Conservation (phyloP, 2,888 invertebrate species). For the Hemicrepidius hirtus region DNA sequence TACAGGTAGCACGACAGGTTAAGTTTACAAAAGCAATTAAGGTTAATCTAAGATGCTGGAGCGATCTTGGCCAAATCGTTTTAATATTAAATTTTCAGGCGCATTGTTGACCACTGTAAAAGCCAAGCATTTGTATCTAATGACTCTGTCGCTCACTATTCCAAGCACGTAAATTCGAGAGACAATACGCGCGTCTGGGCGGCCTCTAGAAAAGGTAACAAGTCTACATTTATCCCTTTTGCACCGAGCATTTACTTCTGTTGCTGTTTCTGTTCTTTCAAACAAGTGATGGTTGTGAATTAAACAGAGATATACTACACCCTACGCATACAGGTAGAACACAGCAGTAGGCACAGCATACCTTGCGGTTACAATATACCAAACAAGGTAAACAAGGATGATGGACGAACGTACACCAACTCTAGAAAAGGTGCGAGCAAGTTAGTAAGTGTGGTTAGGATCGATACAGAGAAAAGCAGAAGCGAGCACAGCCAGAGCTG, state of each 20-base stretch:
- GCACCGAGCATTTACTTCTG: conserved; percentile 58
- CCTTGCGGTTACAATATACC: conserved; percentile 51
- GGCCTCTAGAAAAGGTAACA: conserved; percentile 64
- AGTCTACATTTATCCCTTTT: conserved; percentile 60
- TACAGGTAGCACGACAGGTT: conserved; percentile 58
- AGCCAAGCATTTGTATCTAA: conserved; percentile 57
- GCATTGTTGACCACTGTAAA: conserved; percentile 37
- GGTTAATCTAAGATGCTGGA: conserved; percentile 24
- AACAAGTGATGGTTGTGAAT: conserved; percentile 58
- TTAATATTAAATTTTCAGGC: conserved; percentile 33
- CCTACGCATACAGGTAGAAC: conserved; percentile 52
- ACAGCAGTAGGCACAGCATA: conserved; percentile 51
- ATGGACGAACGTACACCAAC: conserved; percentile 49
- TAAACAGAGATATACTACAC: conserved; percentile 61
- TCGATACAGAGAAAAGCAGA: conserved; percentile 65
- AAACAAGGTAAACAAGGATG: conserved; percentile 55
- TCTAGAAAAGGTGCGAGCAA: conserved; percentile 55
- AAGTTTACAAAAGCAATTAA: conserved; percentile 39
- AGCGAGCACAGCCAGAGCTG: conserved; percentile 64
- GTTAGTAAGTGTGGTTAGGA: conserved; percentile 61
- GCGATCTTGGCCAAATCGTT: conserved; percentile 19
- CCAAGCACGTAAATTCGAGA: conserved; percentile 66
- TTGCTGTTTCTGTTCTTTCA: conserved; percentile 57
- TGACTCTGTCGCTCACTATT: conserved; percentile 62
- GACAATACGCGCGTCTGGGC: conserved; percentile 66